Base-by-base conservation (phyloP, 2,888 invertebrate species). In the Callyntrura sp. region DNA sequence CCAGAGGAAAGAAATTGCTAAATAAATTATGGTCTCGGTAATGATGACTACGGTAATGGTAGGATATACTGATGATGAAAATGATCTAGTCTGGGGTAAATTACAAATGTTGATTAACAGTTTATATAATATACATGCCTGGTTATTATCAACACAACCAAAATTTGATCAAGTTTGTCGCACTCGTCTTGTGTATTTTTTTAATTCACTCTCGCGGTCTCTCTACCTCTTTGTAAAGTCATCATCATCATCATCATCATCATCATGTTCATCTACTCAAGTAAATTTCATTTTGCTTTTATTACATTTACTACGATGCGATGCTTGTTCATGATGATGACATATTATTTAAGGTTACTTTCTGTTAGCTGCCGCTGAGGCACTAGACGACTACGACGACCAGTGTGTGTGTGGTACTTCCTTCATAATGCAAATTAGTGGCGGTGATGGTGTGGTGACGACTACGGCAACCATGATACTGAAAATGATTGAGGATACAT, bases 371-470 rank as follows among this genome's bases (percentile, higher is more conserved):
- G 25, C n/a, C 23, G 17, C 43, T 0, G n/a, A n/a, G 68, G 3
- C 20, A 5, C 45, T 48, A 65, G 11, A 0, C 20, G 23, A 65
- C 9, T n/a, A 35, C 35, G 35, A 35, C 35, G 20, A 9, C 48
- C 17, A 25, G 55, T n/a, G 35, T 79, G 35, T 60, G 5, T 79
- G 35, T 60, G 5, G n/a, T 48, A 2, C 14, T 65, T 65, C 65
- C 65, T 82, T 65, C 65, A 45, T 82, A 25, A 65, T 82, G 82
- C 9, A 82, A 82, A 88, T 70, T 82, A 70, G 82, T 43, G 73
- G 48, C 45, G 73, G 48, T 28, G 82, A 65, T 17, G 25, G 35
- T 82, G 62, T 17, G 25, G 35, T 82, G 62, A 48, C 43, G 85
- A 82, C n/a, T 23, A n/a, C 14, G 28, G n/a, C n/a, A 43, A 65